A percentile compares a stretch with the other conserved stretches of the same genome.
These are phyloP conservation scores for Chloropsis hardwickii DNA, from an alignment of 2,113 vertebrate genomes.

Conservation along the genomic window DNA sequence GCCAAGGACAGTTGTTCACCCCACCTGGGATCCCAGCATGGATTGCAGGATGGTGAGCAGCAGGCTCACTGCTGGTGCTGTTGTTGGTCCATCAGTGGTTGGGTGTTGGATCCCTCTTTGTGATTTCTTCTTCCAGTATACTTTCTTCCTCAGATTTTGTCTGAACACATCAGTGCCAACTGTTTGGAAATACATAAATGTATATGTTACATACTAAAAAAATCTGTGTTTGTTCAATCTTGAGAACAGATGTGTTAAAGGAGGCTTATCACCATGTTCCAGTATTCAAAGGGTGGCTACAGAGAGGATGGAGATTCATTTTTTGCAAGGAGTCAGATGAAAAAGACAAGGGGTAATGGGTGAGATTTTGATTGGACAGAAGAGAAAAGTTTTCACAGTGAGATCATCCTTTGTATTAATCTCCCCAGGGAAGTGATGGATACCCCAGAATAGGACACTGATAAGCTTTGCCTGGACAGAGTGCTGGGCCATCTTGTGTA, in stretches of 20 bases:
- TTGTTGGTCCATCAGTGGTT: neutral
- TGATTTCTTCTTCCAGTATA: neutral
- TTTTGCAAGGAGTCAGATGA: neutral
- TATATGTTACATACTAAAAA: neutral
- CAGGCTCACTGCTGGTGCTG: neutral
- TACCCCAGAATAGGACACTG: neutral
- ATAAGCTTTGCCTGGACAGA: neutral
- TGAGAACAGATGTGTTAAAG: neutral
- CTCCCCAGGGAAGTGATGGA: neutral
- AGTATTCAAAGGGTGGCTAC: neutral
- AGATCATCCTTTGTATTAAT: neutral
- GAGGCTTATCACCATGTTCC: neutral
- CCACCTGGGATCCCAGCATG: fast-evolving
- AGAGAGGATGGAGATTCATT: neutral
- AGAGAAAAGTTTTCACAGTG: neutral
- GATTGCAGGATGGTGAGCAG: neutral
- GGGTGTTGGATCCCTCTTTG: neutral
- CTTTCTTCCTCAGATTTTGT: neutral
- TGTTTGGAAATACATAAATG: neutral
- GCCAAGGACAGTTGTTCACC: neutral
- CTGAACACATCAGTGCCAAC: neutral
- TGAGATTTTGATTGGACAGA: neutral
- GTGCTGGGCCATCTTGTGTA: neutral
- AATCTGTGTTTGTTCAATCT: neutral
- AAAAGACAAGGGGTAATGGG: neutral